Percentiles rank a stretch among this genome's conserved stretches.
Evolutionary conservation across 1,140 invertebrate genomes (phyloP).

Genomic region (Teleogryllus occipitalis): DNA sequence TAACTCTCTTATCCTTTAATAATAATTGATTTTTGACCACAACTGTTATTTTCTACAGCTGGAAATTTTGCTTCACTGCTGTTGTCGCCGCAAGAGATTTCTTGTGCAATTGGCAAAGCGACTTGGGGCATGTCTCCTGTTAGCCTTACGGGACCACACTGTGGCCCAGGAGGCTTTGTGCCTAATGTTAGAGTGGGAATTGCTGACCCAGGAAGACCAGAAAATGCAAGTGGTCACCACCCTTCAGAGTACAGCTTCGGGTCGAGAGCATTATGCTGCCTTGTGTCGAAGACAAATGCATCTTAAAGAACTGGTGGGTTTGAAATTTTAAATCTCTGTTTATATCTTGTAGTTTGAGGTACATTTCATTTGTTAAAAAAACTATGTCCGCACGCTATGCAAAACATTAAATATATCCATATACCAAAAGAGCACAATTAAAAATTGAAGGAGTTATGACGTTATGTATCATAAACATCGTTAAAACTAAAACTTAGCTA

Average conservation of each 20-base stretch:
- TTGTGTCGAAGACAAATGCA: constrained; percentile 67
- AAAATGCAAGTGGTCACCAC: constrained; percentile 73
- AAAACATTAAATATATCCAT: too few species aligned
- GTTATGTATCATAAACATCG: too few species aligned
- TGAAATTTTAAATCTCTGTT: neutral
- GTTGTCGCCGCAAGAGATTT: constrained; percentile 71
- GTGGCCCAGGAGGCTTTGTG: constrained; percentile 63
- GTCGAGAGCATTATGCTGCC: constrained; percentile 59
- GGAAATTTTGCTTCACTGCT: constrained; percentile 61
- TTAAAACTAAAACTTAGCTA: too few species aligned
- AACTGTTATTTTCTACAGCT: constrained; percentile 43
- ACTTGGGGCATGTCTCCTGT: constrained; percentile 60
- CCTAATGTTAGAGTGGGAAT: constrained; percentile 73
- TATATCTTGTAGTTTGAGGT: too few species aligned
- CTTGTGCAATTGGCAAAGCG: constrained; percentile 60
- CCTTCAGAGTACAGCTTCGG: constrained; percentile 62
- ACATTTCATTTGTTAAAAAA: too few species aligned
- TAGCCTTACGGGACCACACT: constrained; percentile 63
- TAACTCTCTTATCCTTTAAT: too few species aligned
- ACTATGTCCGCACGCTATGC: too few species aligned
- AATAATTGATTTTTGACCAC: too few species aligned
- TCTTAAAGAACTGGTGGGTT: constrained; percentile 63
- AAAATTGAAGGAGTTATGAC: too few species aligned
- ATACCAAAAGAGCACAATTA: neutral
- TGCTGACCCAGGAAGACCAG: constrained; percentile 55